These are phyloP conservation scores for Hephaestus fuliginosus DNA, from an alignment of 2,797 vertebrate genomes.

Conservation along the genomic window DNA sequence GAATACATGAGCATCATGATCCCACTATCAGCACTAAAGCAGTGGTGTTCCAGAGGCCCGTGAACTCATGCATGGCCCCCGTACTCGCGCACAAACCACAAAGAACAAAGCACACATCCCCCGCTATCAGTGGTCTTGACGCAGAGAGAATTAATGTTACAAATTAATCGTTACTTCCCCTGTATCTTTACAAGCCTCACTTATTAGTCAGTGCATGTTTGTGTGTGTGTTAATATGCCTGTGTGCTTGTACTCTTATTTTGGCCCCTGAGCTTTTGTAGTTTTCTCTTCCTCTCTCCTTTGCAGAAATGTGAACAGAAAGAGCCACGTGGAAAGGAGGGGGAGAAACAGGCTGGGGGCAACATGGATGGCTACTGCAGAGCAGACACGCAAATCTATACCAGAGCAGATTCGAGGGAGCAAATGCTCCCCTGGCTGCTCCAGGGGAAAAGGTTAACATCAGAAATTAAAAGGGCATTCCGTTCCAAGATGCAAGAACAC, in stretches of 20 bases:
- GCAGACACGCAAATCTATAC: constrained; percentile 66
- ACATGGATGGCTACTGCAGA: constrained; percentile 48
- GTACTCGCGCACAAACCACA: constrained; percentile 31
- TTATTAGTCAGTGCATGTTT: constrained; percentile 56
- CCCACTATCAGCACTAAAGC: constrained; percentile 71
- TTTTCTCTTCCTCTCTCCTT: constrained; percentile 61
- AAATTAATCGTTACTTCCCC: constrained; percentile 69
- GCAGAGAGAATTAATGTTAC: constrained; percentile 59
- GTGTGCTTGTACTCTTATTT: constrained; percentile 26
- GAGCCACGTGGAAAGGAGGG: constrained; percentile 7
- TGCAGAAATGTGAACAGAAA: constrained; percentile 84
- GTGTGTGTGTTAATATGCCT: constrained; percentile 25
- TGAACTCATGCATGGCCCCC: constrained; percentile 10
- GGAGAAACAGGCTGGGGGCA: constrained; percentile 47
- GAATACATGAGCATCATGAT: constrained; percentile 66
- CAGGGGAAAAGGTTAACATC: constrained; percentile 69
- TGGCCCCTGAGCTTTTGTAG: constrained; percentile 50
- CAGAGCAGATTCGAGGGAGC: constrained; percentile 60
- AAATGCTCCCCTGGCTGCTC: constrained; percentile 56
- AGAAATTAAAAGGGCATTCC: constrained; percentile 74
- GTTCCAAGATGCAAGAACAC: constrained; percentile 60
- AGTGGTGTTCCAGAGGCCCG: constrained; percentile 62
- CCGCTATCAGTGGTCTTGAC: constrained; percentile 62
- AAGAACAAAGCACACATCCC: constrained; percentile 47
- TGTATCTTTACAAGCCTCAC: constrained; percentile 60